phyloP scores from a whole-genome alignment of 2,797 vertebrate genomes.

The Schizopygopsis malacanthus region DNA sequence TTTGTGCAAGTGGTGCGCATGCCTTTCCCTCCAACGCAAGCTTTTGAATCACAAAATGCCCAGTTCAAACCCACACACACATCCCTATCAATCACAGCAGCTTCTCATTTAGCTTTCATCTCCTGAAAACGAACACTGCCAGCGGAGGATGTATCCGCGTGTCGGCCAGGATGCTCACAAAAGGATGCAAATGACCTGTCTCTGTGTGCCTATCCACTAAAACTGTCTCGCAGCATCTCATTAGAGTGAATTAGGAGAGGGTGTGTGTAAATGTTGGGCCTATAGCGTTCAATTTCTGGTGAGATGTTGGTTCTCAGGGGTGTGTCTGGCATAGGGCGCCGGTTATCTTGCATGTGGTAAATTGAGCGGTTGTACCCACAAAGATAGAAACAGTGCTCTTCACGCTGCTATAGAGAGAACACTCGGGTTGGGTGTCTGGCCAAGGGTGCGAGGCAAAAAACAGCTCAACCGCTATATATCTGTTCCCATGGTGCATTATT shows the following conservation, averaged over 20 bases:
- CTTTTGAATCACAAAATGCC: conserved; percentile 53
- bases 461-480: conserved; percentile 61
- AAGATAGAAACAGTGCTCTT: conserved; percentile 53
- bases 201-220: conserved; percentile 75
- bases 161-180: conserved; percentile 59
- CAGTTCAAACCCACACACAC: conserved; percentile 55
- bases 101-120: conserved; percentile 53
- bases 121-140: conserved; percentile 57
- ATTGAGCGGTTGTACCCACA: conserved; percentile 69
- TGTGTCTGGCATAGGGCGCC: conserved; percentile 69
- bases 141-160: conserved; percentile 67
- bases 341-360: conserved; percentile 73
- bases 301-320: conserved; percentile 69
- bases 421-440: conserved; percentile 58
- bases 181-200: conserved; percentile 74
- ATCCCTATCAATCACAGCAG: conserved; percentile 58
- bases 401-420: conserved; percentile 38
- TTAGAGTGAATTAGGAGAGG: conserved; percentile 78
- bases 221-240: conserved; percentile 76
- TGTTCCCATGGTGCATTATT: conserved; percentile 57
- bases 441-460: conserved; percentile 63
- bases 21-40: conserved; percentile 49
- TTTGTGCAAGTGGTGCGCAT: conserved; percentile 41
- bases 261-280: conserved; percentile 73
- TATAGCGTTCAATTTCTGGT: conserved; percentile 73